A percentile compares a stretch with the other conserved stretches of the same genome.
These are phyloP conservation scores for Pluvianellus socialis DNA, from an alignment of 2,113 vertebrate species.

Conservation along the genomic window DNA sequence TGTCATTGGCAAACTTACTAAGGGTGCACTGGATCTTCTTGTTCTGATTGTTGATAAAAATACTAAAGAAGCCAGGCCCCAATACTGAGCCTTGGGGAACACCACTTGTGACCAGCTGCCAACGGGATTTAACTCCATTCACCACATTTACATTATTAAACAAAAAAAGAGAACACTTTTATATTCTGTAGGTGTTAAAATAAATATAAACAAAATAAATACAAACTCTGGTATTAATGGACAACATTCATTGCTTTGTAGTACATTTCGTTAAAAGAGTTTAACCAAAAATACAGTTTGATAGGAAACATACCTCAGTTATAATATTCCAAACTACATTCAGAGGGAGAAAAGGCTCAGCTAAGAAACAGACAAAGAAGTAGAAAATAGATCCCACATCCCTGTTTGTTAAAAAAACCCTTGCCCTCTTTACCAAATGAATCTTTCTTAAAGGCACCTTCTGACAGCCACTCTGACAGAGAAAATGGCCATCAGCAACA, in stretches of 20 bases:
- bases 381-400: background rate
- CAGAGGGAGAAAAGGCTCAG: background rate
- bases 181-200: background rate
- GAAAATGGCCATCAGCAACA: slow-evolving; percentile 50
- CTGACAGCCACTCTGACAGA: slow-evolving; percentile 51
- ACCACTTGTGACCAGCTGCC: background rate
- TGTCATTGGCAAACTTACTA: background rate
- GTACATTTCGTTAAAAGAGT: background rate
- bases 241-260: background rate
- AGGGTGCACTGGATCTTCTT: background rate
- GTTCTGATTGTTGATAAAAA: background rate
- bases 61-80: too few species aligned
- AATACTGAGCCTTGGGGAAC: background rate
- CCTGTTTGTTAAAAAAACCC: background rate
- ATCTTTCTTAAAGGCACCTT: slow-evolving; percentile 64
- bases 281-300: background rate
- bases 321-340: background rate
- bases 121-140: background rate
- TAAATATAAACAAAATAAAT: background rate
- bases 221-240: background rate
- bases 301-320: background rate
- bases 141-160: background rate
- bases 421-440: slow-evolving; percentile 30
- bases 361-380: background rate
- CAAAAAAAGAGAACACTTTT: background rate